Evolutionary conservation across 2,113 vertebrate species (phyloP).

Genomic region (Nanorana parkeri): DNA sequence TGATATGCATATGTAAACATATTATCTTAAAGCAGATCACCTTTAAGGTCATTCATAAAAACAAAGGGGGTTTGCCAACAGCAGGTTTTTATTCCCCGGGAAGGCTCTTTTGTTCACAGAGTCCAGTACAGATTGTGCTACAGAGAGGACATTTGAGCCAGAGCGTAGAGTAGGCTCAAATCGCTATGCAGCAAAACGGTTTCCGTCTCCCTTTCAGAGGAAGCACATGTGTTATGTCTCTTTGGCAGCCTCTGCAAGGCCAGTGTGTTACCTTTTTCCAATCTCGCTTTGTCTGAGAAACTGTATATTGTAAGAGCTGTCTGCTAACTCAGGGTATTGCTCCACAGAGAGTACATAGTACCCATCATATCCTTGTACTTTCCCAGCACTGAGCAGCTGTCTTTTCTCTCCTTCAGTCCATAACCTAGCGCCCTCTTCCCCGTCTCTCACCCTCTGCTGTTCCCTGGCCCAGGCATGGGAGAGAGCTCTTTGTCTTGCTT

Average conservation of each 20-base stretch:
- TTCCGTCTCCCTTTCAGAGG: conserved; percentile 68
- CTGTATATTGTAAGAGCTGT: conserved; percentile 97
- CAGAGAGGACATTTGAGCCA: conserved; percentile 83
- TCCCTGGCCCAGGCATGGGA: conserved; percentile 90
- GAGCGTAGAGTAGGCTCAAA: conserved; percentile 82
- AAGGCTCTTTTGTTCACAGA: conserved; percentile 74
- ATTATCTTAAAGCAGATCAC: conserved; percentile 90
- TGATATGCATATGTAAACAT: conserved; percentile 98
- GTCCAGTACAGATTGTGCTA: conserved; percentile 84
- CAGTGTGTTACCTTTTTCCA: conserved; percentile 95
- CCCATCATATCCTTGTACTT: conserved; percentile 95
- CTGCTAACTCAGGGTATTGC: conserved; percentile 98
- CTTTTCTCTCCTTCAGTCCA: conserved; percentile 98
- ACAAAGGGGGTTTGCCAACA: conserved; percentile 69
- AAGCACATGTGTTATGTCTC: conserved; percentile 74
- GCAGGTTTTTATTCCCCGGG: conserved; percentile 74
- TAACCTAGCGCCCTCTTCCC: conserved; percentile 90
- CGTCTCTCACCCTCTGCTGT: conserved; percentile 90
- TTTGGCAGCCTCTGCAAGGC: conserved; percentile 78
- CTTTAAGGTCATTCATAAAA: conserved; percentile 90
- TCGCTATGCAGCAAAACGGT: conserved; percentile 85
- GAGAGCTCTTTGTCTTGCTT: conserved; percentile 92
- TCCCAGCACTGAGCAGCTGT: conserved; percentile 93
- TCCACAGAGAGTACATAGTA: conserved; percentile 98
- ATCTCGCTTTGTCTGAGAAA: conserved; percentile 98